Conservation (phyloP, 2,888 invertebrate genomes). For the Eupelmus urozonus region DNA sequence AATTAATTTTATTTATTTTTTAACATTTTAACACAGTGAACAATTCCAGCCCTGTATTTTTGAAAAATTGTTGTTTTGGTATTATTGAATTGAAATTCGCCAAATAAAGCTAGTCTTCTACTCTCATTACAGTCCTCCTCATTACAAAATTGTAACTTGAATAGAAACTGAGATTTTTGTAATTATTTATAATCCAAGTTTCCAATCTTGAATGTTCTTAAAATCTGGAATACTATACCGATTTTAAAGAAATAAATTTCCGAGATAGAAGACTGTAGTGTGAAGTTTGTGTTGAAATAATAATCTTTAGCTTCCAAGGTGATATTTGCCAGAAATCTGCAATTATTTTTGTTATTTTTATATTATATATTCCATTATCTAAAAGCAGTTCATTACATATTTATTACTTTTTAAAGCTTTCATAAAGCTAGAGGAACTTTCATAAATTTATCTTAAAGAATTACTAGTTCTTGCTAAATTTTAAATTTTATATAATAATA, state of each 20-base stretch:
- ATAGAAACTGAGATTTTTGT: conserved; percentile 8
- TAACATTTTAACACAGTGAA: not conserved
- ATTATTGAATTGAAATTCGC: conserved; percentile 24
- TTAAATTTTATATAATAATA: too few relatives aligned
- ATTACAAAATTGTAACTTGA: conserved; percentile 30
- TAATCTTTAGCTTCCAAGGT: conserved; percentile 2
- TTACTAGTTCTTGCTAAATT: too few relatives aligned
- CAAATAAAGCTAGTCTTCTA: conserved; percentile 59
- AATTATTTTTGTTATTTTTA: not conserved
- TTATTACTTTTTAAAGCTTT: too few relatives aligned
- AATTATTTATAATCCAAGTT: not conserved
- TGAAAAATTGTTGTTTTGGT: not conserved
- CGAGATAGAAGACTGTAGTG: conserved; percentile 12
- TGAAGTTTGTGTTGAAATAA: conserved; percentile 21
- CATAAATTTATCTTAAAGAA: too few relatives aligned
- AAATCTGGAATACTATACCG: too few relatives aligned
- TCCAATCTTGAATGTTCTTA: conserved; percentile 5
- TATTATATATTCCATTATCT: too few relatives aligned
- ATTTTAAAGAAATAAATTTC: conserved; percentile 4
- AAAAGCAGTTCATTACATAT: too few relatives aligned
- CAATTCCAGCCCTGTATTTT: conserved; percentile 26
- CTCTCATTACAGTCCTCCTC: conserved; percentile 59
- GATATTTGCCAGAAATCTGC: not conserved
- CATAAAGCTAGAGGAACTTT: too few relatives aligned
- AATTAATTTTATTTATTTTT: not conserved